These are phyloP conservation scores for Chroicocephalus ridibundus DNA, from an alignment of 2,113 vertebrate genomes.

Conservation along the genomic window DNA sequence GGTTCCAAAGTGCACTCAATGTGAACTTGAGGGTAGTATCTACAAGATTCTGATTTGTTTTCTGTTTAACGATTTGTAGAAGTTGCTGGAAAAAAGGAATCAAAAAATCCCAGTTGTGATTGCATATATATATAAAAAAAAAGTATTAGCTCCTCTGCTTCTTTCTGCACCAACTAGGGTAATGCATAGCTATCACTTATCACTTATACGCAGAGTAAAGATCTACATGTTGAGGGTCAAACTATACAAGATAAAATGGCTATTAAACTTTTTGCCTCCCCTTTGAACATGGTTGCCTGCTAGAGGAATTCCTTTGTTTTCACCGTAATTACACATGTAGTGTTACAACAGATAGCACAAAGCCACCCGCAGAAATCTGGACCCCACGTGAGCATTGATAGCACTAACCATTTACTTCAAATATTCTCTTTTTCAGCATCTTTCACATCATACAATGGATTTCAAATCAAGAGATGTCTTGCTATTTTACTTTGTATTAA, in stretches of 20 bases:
- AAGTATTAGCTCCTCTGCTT: background rate
- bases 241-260: background rate
- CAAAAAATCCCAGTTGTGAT: background rate
- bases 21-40: conserved; percentile 98
- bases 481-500: background rate
- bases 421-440: background rate
- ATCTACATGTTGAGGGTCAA: background rate
- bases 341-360: background rate
- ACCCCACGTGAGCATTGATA: background rate
- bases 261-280: background rate
- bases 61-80: conserved; percentile 97
- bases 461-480: background rate
- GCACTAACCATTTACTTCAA: background rate
- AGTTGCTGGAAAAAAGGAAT: conserved; percentile 83
- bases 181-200: background rate
- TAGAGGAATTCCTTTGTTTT: background rate
- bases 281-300: background rate
- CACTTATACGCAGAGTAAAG: background rate
- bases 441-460: background rate
- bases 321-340: background rate
- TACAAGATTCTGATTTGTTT: conserved; percentile 91
- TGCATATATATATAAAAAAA: background rate
- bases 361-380: background rate
- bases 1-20: conserved; percentile 96
- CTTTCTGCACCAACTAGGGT: background rate